Conservation (phyloP, 2,888 invertebrate species). For the Torymus tubicola region DNA sequence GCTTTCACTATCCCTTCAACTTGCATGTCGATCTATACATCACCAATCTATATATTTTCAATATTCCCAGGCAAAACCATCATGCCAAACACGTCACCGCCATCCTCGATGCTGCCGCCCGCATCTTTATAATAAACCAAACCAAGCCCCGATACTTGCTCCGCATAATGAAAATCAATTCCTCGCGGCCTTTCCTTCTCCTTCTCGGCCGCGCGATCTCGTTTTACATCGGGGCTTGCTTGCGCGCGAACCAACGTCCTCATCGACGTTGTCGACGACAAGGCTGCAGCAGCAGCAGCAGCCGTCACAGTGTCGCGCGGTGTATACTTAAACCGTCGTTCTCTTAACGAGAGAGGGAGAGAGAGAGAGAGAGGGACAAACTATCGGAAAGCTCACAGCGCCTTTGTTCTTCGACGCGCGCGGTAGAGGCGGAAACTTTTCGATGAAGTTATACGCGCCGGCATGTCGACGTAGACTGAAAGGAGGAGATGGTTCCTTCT, state of each 20-base stretch:
- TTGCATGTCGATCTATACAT: too few species aligned
- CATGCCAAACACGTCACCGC: too few species aligned
- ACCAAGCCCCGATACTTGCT: background rate
- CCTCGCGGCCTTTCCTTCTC: background rate
- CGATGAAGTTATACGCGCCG: constrained; percentile 48
- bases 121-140: too few species aligned
- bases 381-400: constrained; percentile 43
- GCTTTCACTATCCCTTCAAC: too few species aligned
- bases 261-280: background rate
- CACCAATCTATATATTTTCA: too few species aligned
- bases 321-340: constrained; percentile 25
- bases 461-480: constrained; percentile 17
- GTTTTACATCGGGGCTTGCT: constrained; percentile 7
- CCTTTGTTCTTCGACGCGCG: constrained; percentile 45
- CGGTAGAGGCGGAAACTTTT: constrained; percentile 30
- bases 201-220: background rate
- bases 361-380: constrained; percentile 33
- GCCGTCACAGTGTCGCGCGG: background rate
- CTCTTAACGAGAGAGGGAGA: constrained; percentile 11
- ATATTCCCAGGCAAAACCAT: too few species aligned
- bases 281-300: background rate
- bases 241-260: background rate
- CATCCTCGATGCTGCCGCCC: too few species aligned
- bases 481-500: background rate
- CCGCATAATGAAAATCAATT: constrained; percentile 33